Evolutionary conservation across 2,113 vertebrate genomes (phyloP).

Genomic region (Elephas maximus): DNA sequence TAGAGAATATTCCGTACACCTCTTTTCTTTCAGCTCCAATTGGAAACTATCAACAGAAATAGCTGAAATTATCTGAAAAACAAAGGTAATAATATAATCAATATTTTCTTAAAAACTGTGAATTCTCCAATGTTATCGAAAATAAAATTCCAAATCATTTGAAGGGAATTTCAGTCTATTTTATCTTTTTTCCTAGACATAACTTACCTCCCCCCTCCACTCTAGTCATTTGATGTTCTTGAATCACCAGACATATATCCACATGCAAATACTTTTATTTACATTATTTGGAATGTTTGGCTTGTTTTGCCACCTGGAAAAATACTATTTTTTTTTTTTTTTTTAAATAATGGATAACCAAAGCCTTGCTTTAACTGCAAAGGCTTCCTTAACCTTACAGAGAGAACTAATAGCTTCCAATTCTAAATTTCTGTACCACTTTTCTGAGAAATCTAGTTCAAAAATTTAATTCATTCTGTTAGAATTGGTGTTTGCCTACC

Average conservation of each 20-base stretch:
- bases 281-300: not conserved
- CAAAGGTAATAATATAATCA: not conserved
- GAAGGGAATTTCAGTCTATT: not conserved
- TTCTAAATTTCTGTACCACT: not conserved
- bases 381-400: not conserved
- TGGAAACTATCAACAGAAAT: not conserved
- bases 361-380: not conserved
- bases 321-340: not conserved
- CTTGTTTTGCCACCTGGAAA: not conserved
- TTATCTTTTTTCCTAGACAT: not conserved
- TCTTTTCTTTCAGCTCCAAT: not conserved
- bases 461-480: not conserved
- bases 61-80: not conserved
- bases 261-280: not conserved
- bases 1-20: not conserved
- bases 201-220: not conserved
- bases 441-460: not conserved
- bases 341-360: not conserved
- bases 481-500: not conserved
- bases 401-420: not conserved
- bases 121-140: not conserved
- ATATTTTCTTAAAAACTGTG: not conserved
- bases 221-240: not conserved
- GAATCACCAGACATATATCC: not conserved
- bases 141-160: constrained; percentile 43